Evolutionary conservation across 30 jellyfish, hydroid and myxozoan species (phyloP).

Genomic region (Cassiopea xamachana): DNA sequence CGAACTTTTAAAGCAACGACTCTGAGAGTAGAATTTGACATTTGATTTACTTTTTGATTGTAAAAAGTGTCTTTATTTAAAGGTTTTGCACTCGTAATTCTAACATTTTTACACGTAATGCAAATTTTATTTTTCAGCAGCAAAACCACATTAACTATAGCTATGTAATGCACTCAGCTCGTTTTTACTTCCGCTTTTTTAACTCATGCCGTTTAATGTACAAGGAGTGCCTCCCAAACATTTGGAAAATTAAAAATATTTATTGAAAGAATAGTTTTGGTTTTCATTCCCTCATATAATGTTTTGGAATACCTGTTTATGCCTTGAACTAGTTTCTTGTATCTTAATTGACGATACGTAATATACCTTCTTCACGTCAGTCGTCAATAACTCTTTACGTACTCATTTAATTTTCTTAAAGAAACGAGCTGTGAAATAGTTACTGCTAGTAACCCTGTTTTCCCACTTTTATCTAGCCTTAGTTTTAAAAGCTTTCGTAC

Average conservation of each 20-base stretch:
- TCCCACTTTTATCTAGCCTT: background rate
- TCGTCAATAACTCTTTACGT: too few relatives aligned
- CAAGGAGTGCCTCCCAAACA: too few relatives aligned
- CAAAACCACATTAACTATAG: background rate
- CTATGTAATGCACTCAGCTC: background rate
- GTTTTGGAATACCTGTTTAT: too few relatives aligned
- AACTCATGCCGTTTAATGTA: too few relatives aligned
- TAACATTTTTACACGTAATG: background rate
- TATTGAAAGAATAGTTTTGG: too few relatives aligned
- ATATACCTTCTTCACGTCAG: too few relatives aligned
- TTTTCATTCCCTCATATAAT: too few relatives aligned
- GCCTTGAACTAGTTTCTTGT: too few relatives aligned
- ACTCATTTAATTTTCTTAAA: background rate
- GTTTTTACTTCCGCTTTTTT: too few relatives aligned
- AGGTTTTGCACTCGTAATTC: constrained; percentile 24
- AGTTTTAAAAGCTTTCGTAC: background rate
- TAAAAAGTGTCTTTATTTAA: constrained; percentile 56
- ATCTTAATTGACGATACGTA: too few relatives aligned
- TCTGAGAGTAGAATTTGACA: constrained; percentile 11
- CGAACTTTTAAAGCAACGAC: constrained; percentile 36
- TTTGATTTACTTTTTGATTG: constrained; percentile 56
- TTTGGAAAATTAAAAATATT: too few relatives aligned
- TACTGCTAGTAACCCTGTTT: background rate
- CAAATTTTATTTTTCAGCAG: background rate
- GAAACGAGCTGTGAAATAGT: background rate